Conservation (phyloP, 2,797 vertebrate genomes). For the Melanotaenia parkinsoni region DNA sequence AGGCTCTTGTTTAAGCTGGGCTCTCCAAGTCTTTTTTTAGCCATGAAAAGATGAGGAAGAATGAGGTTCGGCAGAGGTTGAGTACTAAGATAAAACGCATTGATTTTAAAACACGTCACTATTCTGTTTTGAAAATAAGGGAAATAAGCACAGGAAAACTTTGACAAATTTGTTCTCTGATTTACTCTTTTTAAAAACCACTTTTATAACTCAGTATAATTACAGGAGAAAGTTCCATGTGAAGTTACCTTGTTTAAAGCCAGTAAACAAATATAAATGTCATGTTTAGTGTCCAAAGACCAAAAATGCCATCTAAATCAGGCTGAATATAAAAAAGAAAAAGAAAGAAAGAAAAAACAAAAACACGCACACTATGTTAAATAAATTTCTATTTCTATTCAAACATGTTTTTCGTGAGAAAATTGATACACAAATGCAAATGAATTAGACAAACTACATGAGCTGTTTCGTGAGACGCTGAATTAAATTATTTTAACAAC, state of each 20-base stretch:
- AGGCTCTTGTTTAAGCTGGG: neutral
- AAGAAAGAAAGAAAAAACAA: neutral
- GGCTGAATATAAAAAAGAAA: no score
- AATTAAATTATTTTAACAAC: no score
- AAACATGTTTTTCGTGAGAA: no score
- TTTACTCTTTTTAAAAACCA: neutral
- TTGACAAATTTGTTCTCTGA: neutral
- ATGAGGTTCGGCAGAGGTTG: slow-evolving; percentile 8
- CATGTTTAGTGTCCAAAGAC: neutral
- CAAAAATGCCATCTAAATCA: neutral
- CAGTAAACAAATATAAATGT: neutral
- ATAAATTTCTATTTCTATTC: no score
- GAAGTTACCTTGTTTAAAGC: neutral
- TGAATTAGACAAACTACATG: no score
- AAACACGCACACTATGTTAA: no score
- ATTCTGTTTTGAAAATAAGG: neutral
- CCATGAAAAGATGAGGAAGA: neutral
- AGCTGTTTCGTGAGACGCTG: no score
- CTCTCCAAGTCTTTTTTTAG: neutral
- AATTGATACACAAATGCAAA: no score
- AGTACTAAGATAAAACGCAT: neutral
- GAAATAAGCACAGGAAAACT: neutral
- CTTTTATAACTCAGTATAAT: neutral
- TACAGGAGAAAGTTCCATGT: neutral
- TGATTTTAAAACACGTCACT: neutral